Evolutionary conservation across 2,113 vertebrate genomes (phyloP).

Genomic region (Micronisus gabar): DNA sequence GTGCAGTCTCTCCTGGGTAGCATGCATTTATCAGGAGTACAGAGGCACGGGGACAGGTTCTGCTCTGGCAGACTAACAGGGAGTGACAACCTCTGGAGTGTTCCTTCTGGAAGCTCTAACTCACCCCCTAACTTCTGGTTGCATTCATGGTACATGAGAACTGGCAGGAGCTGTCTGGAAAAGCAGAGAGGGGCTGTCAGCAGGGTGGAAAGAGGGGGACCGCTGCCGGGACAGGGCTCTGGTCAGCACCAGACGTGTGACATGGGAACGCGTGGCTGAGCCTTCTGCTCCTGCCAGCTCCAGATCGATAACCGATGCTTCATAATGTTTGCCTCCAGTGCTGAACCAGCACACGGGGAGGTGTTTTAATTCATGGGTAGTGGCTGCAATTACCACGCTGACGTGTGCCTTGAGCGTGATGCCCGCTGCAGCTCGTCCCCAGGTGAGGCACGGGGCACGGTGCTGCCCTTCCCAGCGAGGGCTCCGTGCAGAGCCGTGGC

Average conservation of each 20-base stretch:
- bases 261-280: no score
- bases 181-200: neutral
- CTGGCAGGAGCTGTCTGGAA: neutral
- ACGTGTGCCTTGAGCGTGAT: neutral
- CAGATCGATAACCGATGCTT: no score
- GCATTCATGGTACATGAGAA: neutral
- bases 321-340: neutral
- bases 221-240: neutral
- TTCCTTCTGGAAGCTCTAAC: neutral
- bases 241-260: neutral
- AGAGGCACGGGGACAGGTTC: neutral
- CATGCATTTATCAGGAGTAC: rapidly evolving
- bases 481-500: neutral
- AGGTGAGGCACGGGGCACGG: neutral
- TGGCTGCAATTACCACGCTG: rapidly evolving
- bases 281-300: neutral
- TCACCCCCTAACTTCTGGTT: neutral
- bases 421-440: neutral
- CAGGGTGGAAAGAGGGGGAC: neutral
- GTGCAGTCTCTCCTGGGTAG: neutral
- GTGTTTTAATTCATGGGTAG: no score
- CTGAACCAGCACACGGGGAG: neutral
- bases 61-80: neutral
- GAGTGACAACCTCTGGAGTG: neutral
- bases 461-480: neutral